Conservation (phyloP, 64 coral and sea anemone species). For the Montipora cactus region DNA sequence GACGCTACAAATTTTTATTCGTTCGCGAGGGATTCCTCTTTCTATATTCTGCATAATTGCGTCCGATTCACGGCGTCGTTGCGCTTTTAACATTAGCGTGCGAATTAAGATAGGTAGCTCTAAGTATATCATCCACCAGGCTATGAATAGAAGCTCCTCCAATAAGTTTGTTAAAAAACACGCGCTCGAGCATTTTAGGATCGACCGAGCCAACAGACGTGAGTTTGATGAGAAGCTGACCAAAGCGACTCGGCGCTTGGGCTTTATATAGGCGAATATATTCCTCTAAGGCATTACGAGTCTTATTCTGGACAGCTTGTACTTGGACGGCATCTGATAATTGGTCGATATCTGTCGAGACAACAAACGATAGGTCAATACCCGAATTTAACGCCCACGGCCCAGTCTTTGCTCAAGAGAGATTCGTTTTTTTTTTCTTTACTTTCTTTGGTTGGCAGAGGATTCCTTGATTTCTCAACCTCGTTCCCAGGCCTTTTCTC, state of each 20-base stretch:
- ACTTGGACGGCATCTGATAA: conserved; percentile 80
- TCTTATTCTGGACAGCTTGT: conserved; percentile 93
- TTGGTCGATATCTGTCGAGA: conserved; percentile 80
- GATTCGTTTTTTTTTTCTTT: too few species aligned
- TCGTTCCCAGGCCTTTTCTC: too few species aligned
- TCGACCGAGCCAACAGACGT: conserved; percentile 73
- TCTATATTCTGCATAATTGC: neutral
- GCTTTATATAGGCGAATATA: conserved; percentile 69
- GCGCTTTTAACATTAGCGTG: conserved; percentile 18
- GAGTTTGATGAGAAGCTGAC: conserved; percentile 78
- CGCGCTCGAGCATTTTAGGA: conserved; percentile 73
- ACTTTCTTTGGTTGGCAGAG: too few species aligned
- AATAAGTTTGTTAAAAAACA: conserved; percentile 86
- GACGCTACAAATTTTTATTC: too few species aligned
- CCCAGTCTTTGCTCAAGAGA: too few species aligned
- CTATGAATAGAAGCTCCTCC: conserved; percentile 76
- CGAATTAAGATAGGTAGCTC: conserved; percentile 65
- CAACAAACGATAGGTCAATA: neutral
- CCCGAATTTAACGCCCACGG: neutral
- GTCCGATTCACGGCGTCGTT: neutral
- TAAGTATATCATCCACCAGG: conserved; percentile 86
- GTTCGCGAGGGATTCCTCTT: too few species aligned
- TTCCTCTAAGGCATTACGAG: conserved; percentile 91
- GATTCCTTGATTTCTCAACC: too few species aligned
- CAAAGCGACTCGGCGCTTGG: conserved; percentile 76